A percentile compares a stretch with the other conserved stretches of the same genome.
phyloP scores from a whole-genome alignment of 30 jellyfish, hydroid and myxozoan species.

The Cassiopea xamachana region DNA sequence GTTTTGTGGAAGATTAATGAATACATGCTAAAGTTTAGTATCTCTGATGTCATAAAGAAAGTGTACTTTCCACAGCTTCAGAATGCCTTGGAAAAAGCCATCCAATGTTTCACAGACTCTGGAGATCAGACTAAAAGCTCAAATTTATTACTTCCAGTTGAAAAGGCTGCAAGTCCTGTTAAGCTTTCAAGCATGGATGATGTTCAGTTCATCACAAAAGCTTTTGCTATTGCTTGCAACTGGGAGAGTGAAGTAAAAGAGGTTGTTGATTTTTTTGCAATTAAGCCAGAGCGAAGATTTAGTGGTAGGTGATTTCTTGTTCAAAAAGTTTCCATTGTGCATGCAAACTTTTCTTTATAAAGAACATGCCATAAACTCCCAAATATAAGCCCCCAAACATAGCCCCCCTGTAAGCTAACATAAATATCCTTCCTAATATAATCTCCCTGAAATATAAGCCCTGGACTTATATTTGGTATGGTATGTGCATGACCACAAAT shows the following conservation, averaged over 20 bases:
- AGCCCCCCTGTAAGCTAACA: no score
- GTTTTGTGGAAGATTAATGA: conserved; percentile 59
- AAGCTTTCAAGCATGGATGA: conserved; percentile 16
- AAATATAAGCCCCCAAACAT: no score
- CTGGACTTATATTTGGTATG: no score
- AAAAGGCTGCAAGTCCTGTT: neutral
- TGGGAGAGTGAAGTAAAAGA: conserved; percentile 70
- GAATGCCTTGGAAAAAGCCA: neutral
- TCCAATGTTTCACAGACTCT: neutral
- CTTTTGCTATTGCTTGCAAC: conserved; percentile 62
- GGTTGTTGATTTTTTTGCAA: conserved; percentile 27
- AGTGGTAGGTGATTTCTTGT: conserved; percentile 18
- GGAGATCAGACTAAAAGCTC: neutral
- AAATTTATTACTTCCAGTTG: neutral
- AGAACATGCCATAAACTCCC: no score
- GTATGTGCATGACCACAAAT: no score
- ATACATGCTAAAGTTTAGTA: conserved; percentile 45
- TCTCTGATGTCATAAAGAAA: conserved; percentile 9
- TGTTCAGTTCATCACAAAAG: conserved; percentile 37
- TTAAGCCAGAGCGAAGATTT: conserved; percentile 42
- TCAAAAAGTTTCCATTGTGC: neutral
- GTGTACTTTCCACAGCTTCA: conserved; percentile 41
- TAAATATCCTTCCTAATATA: no score
- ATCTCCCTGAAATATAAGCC: no score
- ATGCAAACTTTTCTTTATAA: no score